phyloP scores from a whole-genome alignment of 2,797 vertebrate genomes.

The Chelidonichthys spinosus region DNA sequence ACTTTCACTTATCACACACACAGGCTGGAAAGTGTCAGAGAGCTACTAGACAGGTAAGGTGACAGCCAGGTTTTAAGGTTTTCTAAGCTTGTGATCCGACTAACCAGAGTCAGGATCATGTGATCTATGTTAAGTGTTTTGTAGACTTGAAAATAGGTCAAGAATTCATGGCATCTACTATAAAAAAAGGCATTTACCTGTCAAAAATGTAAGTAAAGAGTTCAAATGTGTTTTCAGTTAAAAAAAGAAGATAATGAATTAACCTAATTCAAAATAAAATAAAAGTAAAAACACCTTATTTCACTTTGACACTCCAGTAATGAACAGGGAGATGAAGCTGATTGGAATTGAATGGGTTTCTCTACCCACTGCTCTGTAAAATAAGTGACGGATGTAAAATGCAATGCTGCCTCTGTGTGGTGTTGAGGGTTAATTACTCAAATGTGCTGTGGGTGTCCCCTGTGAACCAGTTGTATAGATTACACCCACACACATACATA shows the following conservation, averaged over 20 bases:
- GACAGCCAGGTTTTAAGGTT: background rate
- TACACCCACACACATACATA: background rate
- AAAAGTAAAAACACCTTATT: background rate
- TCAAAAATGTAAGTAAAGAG: background rate
- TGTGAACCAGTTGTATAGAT: background rate
- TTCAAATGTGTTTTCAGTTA: background rate
- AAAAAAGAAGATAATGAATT: background rate
- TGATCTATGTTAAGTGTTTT: background rate
- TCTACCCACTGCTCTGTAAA: background rate
- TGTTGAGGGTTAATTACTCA: conserved; percentile 67
- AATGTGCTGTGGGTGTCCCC: conserved; percentile 19
- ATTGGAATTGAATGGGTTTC: background rate
- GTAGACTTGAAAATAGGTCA: background rate
- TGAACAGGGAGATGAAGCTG: background rate
- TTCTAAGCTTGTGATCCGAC: background rate
- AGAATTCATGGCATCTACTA: background rate
- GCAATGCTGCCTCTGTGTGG: conserved; percentile 82
- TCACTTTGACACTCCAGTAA: background rate
- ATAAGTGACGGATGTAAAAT: conserved; percentile 44
- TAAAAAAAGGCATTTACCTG: background rate
- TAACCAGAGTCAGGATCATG: background rate
- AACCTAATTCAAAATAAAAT: background rate
- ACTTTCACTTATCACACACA: background rate
- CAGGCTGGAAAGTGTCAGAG: background rate
- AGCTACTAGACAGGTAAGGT: background rate